These are phyloP conservation scores for Sander lucioperca DNA, from an alignment of 2,113 vertebrate species.

Conservation along the genomic window DNA sequence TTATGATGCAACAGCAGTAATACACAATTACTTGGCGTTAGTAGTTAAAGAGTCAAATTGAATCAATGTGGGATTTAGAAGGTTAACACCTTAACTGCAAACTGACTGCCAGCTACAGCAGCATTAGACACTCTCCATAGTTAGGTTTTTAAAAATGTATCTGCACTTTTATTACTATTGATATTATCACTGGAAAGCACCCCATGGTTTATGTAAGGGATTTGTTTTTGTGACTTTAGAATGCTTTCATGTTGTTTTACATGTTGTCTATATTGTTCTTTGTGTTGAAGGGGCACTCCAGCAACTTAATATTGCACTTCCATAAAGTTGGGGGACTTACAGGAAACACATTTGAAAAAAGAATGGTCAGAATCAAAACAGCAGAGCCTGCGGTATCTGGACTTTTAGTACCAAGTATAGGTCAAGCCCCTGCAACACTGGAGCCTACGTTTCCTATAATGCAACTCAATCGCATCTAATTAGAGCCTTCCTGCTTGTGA, in stretches of 20 bases:
- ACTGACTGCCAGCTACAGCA: not conserved
- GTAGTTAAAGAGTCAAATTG: not conserved
- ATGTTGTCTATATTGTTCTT: slow-evolving; percentile 7
- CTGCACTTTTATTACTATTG: not conserved
- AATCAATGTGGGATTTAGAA: not conserved
- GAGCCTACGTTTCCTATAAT: not conserved
- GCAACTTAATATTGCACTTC: not conserved
- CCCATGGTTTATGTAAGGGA: not conserved
- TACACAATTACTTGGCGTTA: not conserved
- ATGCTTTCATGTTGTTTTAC: not conserved
- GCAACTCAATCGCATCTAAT: not conserved
- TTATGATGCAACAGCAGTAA: not conserved
- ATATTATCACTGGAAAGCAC: not conserved
- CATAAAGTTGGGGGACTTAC: not conserved
- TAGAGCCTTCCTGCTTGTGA: not conserved
- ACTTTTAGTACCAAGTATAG: not conserved
- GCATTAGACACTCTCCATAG: not conserved
- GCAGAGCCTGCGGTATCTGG: not conserved
- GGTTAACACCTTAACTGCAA: not conserved
- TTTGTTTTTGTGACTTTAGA: not conserved
- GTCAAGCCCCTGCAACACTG: not conserved
- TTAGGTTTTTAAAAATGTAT: not conserved
- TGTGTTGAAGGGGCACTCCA: not conserved
- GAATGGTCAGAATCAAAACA: not conserved
- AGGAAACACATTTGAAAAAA: not conserved